Conservation (phyloP, 2,113 vertebrate species). For the Austrofundulus limnaeus region DNA sequence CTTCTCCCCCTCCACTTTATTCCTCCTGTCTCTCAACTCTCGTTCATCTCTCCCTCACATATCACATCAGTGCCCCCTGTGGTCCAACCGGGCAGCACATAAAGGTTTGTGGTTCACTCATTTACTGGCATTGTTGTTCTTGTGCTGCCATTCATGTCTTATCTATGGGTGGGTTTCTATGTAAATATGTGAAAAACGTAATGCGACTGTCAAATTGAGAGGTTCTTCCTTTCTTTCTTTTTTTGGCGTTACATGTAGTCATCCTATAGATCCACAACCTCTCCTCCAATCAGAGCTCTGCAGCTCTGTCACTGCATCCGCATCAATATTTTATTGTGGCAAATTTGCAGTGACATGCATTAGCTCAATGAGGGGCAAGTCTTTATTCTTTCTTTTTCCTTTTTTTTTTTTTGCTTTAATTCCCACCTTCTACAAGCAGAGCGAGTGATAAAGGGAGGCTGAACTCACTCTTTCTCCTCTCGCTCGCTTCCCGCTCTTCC, state of each 20-base stretch:
- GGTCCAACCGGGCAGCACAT: conserved; percentile 62
- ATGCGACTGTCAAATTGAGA: background rate
- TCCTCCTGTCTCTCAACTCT: conserved; percentile 27
- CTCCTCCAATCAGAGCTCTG: conserved; percentile 58
- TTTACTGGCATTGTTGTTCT: conserved; percentile 17
- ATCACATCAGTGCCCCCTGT: conserved; percentile 84
- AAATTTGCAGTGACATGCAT: conserved; percentile 77
- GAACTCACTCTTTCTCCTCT: conserved; percentile 50
- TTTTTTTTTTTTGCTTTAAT: conserved; percentile 48
- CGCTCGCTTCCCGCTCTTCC: conserved; percentile 41
- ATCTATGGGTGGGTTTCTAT: conserved; percentile 1
- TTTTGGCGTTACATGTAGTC: conserved; percentile 55
- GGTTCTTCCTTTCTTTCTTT: conserved; percentile 15
- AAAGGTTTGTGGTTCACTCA: background rate
- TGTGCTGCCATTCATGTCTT: conserved; percentile 4
- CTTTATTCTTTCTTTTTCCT: conserved; percentile 55
- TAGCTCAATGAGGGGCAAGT: conserved; percentile 74
- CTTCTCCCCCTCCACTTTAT: conserved; percentile 23
- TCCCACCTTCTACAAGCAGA: conserved; percentile 69
- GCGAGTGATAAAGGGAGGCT: conserved; percentile 61
- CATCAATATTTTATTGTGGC: conserved; percentile 77
- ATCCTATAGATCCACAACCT: conserved; percentile 69
- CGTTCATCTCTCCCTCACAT: conserved; percentile 52
- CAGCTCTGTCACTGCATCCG: conserved; percentile 56
- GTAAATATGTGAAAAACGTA: conserved; percentile 16